A percentile compares a stretch with the other conserved stretches of the same genome.
These are phyloP conservation scores for Geotrupes spiniger DNA, from an alignment of 2,888 invertebrate species.

Conservation along the genomic window DNA sequence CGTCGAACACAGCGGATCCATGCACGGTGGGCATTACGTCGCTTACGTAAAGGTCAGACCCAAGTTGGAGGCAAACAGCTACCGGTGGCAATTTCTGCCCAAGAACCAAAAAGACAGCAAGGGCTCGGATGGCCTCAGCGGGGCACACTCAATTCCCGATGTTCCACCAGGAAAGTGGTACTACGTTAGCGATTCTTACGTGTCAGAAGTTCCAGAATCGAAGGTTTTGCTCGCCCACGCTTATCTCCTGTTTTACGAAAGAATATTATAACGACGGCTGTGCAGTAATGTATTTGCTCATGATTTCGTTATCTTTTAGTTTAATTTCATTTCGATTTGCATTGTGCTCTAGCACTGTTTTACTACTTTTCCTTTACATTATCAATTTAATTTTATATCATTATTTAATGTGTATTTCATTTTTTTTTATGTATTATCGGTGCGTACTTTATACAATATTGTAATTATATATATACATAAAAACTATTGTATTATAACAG, in stretches of 20 bases:
- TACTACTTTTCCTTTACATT: background rate
- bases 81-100: conserved; percentile 72
- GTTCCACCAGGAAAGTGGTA: conserved; percentile 83
- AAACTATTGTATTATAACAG: conserved; percentile 4
- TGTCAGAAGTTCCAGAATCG: conserved; percentile 75
- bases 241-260: conserved; percentile 94
- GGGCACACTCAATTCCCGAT: conserved; percentile 47
- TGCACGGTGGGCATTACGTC: conserved; percentile 89
- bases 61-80: conserved; percentile 60
- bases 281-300: too few relatives aligned
- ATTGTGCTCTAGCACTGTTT: conserved; percentile 12
- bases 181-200: conserved; percentile 87
- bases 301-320: conserved; percentile 7
- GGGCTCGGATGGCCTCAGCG: conserved; percentile 47
- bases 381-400: background rate
- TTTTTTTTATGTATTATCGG: too few relatives aligned
- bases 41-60: conserved; percentile 90
- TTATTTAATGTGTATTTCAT: background rate
- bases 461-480: conserved; percentile 1
- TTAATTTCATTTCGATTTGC: conserved; percentile 10
- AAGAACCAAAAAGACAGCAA: conserved; percentile 40
- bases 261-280: conserved; percentile 65
- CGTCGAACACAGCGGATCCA: conserved; percentile 90
- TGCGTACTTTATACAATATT: too few relatives aligned
- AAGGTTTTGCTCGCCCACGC: conserved; percentile 85